Evolutionary conservation across 1,140 invertebrate genomes (phyloP).

Genomic region (Tetramorium parvispinum): DNA sequence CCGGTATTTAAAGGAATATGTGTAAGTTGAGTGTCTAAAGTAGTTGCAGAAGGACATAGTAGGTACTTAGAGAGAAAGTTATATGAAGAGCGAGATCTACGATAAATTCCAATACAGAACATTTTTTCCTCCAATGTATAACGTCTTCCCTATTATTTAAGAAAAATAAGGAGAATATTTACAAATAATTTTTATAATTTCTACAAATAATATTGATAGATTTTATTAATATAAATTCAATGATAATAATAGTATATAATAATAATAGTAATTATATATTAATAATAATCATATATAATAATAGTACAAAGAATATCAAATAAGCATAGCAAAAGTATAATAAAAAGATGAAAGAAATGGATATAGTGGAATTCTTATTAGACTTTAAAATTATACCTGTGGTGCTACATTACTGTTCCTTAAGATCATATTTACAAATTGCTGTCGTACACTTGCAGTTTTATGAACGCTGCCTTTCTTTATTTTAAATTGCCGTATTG

Average conservation of each 20-base stretch:
- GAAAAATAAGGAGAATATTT: background rate
- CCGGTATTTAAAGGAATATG: background rate
- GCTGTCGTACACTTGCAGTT: background rate
- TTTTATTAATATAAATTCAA: too few species aligned
- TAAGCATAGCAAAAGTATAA: background rate
- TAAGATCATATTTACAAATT: background rate
- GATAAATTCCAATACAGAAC: conserved; percentile 7
- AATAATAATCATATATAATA: background rate
- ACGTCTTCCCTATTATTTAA: background rate
- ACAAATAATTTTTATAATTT: background rate
- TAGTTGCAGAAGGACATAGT: background rate
- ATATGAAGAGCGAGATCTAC: background rate
- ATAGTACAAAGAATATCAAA: background rate
- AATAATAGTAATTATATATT: background rate
- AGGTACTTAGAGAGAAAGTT: background rate
- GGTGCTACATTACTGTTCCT: background rate
- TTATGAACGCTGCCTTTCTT: background rate
- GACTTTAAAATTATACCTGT: background rate
- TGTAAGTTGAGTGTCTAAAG: background rate
- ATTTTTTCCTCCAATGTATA: conserved; percentile 1
- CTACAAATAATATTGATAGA: background rate
- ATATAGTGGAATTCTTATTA: background rate
- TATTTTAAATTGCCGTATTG: too few species aligned
- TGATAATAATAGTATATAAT: too few species aligned
- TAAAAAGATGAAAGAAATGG: background rate